Evolutionary conservation across 2,797 vertebrate genomes (phyloP), one percentile per base, ranked within the genome.

Genomic region (Kryptopterus vitreolus): DNA sequence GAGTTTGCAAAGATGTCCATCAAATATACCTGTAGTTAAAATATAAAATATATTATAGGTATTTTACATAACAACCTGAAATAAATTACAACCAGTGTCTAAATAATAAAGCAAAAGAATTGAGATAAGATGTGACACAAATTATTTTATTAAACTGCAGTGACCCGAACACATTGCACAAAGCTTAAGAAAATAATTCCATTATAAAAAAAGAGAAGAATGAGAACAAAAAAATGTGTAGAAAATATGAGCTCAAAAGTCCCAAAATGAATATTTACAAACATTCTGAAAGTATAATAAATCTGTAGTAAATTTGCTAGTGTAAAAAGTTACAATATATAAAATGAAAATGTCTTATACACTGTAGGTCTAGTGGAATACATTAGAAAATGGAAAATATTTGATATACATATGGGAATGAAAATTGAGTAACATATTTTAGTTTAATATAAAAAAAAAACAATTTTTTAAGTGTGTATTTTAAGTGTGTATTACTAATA

Each of bases 131-230:
- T 72, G 52, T 24, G 26, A 4, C 48, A 71, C 4, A 52, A 50
- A 18, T n/a, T 7, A 11, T 13, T 71, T 53, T 71, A 71, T 71
- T 71, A 13, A 33, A 22, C 11, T 33, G 31, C 20, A 53, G 3
- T 31, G 50, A 7, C 20, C 13, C 22, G 53, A 52, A 52, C 26
- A 52, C 68, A 52, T 8, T 52, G 26, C 68, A 52, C 46, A 70
- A 70, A 70, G 48, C 24, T 70, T 31, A 70, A 11, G 10, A 71
- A 71, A 26, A 48, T 13, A 53, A 33, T 53, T 70, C 24, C 46
- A 50, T 20, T 33, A 29, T 69, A 53, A 71, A 71, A 52, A 71
- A 52, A 20, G 9, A 33, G 18, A 33, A 52, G n/a, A 16, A 7
- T 68, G 13, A 38, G 31, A 66, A 66, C 15, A 24, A 26, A 12